A percentile compares a stretch with the other conserved stretches of the same genome.
phyloP scores from a whole-genome alignment of 2,888 invertebrate genomes.

The Chironomus riparius region DNA sequence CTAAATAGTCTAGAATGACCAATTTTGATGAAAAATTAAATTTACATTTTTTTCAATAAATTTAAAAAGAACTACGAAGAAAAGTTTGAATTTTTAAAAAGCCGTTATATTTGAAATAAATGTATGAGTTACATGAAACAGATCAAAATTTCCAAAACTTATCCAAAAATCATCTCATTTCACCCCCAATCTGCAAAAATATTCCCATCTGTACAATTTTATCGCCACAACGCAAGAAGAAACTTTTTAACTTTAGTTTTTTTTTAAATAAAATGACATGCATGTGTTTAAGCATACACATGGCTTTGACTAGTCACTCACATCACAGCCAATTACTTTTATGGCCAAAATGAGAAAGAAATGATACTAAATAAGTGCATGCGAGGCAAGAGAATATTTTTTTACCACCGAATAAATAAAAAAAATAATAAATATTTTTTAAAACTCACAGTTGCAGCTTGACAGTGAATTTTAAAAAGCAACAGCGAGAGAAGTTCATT shows the following conservation, averaged over 20 bases:
- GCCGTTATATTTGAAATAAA: no score
- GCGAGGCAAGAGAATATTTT: neutral
- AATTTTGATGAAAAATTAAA: no score
- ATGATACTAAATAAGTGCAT: neutral
- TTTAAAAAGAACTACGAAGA: no score
- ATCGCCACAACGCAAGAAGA: neutral
- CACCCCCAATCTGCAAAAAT: no score
- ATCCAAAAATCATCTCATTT: no score
- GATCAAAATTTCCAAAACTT: no score
- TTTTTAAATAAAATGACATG: neutral
- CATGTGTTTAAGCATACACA: neutral
- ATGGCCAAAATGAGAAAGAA: neutral
- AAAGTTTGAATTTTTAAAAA: no score
- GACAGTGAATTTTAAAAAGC: neutral
- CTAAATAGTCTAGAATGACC: no score
- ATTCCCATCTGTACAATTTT: no score
- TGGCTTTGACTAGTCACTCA: neutral
- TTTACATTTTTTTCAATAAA: no score
- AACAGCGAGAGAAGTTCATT: neutral
- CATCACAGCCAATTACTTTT: neutral
- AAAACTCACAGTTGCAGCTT: neutral
- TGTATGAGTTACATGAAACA: no score
- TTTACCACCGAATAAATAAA: neutral
- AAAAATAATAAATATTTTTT: neutral
- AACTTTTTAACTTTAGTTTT: neutral